These are phyloP conservation scores for Papilio elwesi DNA, from an alignment of 2,888 invertebrate species.

Conservation along the genomic window DNA sequence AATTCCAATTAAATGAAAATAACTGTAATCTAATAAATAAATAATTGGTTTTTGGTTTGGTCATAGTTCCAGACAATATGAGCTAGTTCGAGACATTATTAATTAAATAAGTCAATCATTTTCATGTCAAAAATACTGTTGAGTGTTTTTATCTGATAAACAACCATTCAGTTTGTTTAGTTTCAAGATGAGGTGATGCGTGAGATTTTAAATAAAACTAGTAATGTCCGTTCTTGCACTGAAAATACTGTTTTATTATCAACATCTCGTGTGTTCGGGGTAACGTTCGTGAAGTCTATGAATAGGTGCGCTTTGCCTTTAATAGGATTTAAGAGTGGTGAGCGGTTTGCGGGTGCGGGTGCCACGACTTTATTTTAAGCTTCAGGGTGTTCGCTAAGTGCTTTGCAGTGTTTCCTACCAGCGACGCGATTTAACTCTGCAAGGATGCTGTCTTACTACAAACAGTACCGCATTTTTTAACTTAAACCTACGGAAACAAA, in stretches of 20 bases:
- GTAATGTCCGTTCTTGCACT: background rate
- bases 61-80: too few relatives aligned
- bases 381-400: conserved; percentile 68
- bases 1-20: too few relatives aligned
- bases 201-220: too few relatives aligned
- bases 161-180: too few relatives aligned
- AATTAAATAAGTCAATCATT: too few relatives aligned
- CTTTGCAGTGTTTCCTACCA: conserved; percentile 65
- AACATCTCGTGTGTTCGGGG: conserved; percentile 3
- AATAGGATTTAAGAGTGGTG: conserved; percentile 71
- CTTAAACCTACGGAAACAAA: background rate
- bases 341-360: conserved; percentile 68
- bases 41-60: too few relatives aligned
- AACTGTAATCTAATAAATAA: too few relatives aligned
- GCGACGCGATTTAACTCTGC: conserved; percentile 40
- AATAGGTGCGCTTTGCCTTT: conserved; percentile 59
- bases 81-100: too few relatives aligned
- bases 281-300: conserved; percentile 50
- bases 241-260: conserved; percentile 17
- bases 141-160: too few relatives aligned
- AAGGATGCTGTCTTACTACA: conserved; percentile 39
- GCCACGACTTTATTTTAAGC: conserved; percentile 66
- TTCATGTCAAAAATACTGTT: too few relatives aligned
- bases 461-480: conserved; percentile 3
- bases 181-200: too few relatives aligned